Evolutionary conservation across 2,797 vertebrate genomes (phyloP), one percentile per base, ranked within the genome.

Genomic region (Pogonophryne albipinna): DNA sequence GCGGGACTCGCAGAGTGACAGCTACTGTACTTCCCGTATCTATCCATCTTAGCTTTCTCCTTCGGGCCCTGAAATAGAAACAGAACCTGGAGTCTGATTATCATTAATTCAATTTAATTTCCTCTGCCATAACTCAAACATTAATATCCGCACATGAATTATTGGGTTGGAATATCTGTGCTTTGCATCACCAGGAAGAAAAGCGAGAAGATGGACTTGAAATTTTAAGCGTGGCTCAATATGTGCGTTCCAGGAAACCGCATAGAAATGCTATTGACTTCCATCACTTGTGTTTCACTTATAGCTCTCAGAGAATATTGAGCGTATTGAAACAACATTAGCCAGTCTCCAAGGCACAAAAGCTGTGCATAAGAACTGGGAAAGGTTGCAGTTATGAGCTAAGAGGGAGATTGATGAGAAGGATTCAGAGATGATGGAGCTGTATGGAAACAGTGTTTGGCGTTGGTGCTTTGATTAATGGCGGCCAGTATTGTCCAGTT

Each of bases 81-180:
- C 75, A 77, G 69, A 51, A 74, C 73, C 83, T 66, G 45, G 57
- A 80, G 82, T 89, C 78, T 90, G 79, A 90, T 86, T 78, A 92
- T 92, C 82, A 91, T 92, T 92, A 88, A 92, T 92, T 91, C 86
- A 93, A 82, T 92, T 94, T 93, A 92, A 94, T 94, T 94, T 93
- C 88, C 91, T 88, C 87, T 59, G 49, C 79, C 71, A 52, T 79
- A 61, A 77, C 78, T 94, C 85, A 95, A 95, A 95, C 93, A 94
- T 95, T 95, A 87, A 94, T 93, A 88, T 83, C 74, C 41, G 63
- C 80, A 84, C 88, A 90, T 87, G 86, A 91, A 85, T 93, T 93
- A 93, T 92, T 88, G 80, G 86, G 78, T 78, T 77, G 72, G 81
- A 93, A 89, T 87, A 87, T 90, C 84, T 74, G 80, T 90, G 87